phyloP scores from a whole-genome alignment of 1,140 invertebrate species.

The Papilio xuthus region DNA sequence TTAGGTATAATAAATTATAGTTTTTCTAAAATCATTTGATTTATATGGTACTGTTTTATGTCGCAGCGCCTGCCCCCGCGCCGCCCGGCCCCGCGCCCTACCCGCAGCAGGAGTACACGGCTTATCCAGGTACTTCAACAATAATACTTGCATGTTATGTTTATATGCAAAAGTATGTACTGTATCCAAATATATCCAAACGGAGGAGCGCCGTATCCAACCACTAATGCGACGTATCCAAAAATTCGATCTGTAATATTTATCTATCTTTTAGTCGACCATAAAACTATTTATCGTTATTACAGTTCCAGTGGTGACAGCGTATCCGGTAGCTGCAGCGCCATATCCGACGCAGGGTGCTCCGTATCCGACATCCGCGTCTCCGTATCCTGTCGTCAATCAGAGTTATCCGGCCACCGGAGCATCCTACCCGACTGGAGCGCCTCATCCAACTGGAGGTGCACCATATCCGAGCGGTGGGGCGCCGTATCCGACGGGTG shows the following conservation, averaged over 20 bases:
- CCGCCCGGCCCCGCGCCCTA: conserved; percentile 47
- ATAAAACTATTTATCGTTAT: background rate
- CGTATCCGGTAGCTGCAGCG: conserved; percentile 47
- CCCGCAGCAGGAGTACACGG: conserved; percentile 61
- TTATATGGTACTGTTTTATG: background rate
- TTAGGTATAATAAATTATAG: too few species aligned
- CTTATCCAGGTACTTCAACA: conserved; percentile 43
- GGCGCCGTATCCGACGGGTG: conserved; percentile 36
- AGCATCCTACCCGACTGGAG: conserved; percentile 40
- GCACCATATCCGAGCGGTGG: conserved; percentile 9
- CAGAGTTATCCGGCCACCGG: background rate
- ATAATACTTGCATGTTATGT: background rate
- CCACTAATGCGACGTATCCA: background rate
- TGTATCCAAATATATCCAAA: too few species aligned
- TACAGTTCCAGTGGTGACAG: conserved; percentile 45
- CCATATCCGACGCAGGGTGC: conserved; percentile 40
- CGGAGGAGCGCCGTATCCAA: background rate
- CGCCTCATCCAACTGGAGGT: conserved; percentile 26
- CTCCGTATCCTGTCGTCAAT: conserved; percentile 39
- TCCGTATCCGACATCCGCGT: conserved; percentile 42
- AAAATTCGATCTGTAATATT: background rate
- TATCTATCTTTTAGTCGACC: background rate
- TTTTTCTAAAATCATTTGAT: background rate
- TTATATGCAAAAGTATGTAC: background rate
- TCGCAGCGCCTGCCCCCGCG: conserved; percentile 38